Evolutionary conservation across 2,888 invertebrate genomes (phyloP).

Genomic region (Acleris literana): DNA sequence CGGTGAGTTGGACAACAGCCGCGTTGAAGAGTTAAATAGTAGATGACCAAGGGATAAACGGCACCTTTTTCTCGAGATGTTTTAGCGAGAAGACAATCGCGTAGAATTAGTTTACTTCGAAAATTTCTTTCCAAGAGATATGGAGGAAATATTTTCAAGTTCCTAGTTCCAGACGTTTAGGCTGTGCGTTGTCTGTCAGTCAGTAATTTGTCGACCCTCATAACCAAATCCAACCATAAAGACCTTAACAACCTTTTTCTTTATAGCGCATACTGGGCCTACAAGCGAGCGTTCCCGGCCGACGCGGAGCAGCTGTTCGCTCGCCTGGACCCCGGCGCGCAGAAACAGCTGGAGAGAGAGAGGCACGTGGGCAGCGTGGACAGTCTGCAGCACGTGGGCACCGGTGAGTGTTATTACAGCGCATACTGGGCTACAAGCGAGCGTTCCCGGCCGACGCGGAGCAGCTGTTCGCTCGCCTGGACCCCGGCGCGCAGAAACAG

Average conservation of each 20-base stretch:
- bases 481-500: conserved; percentile 71
- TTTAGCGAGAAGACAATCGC: too few species aligned
- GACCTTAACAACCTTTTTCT: conserved; percentile 13
- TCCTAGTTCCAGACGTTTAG: too few species aligned
- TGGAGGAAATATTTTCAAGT: too few species aligned
- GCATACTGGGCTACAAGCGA: conserved; percentile 87
- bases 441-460: conserved; percentile 97
- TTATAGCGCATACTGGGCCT: conserved; percentile 93
- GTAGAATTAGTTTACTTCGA: too few species aligned
- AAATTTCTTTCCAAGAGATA: too few species aligned
- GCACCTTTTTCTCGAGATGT: too few species aligned
- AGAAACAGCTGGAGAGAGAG: conserved; percentile 84
- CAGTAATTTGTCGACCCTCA: too few species aligned
- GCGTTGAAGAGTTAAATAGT: too few species aligned
- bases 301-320: conserved; percentile 93
- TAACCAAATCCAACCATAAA: too few species aligned
- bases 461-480: conserved; percentile 67
- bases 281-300: conserved; percentile 94
- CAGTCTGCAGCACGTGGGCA: conserved; percentile 68
- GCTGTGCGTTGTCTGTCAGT: too few species aligned
- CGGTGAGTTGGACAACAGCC: conserved; percentile 81
- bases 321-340: conserved; percentile 89
- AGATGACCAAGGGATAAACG: too few species aligned
- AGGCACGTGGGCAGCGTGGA: conserved; percentile 67
- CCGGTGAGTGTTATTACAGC: conserved; percentile 51